A percentile compares a stretch with the other conserved stretches of the same genome.
Conservation (phyloP, 64 coral and sea anemone genomes). For the Stichodactyla mertensii region DNA sequence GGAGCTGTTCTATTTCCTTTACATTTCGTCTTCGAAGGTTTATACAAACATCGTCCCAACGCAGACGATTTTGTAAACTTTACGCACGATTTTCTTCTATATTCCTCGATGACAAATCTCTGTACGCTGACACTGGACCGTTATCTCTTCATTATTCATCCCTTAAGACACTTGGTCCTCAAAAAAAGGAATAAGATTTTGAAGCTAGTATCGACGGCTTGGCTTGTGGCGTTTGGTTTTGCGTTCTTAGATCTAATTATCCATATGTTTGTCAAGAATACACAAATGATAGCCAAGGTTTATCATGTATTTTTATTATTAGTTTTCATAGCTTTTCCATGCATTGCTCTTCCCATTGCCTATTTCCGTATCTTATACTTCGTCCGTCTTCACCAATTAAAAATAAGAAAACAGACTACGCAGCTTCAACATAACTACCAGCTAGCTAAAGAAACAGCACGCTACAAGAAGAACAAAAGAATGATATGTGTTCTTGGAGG, state of each 20-base stretch:
- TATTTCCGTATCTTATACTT: neutral
- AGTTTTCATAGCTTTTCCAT: neutral
- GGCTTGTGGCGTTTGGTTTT: neutral
- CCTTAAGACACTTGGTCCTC: neutral
- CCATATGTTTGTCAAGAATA: neutral
- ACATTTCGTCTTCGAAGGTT: neutral
- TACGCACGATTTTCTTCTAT: neutral
- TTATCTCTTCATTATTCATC: neutral
- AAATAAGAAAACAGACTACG: neutral
- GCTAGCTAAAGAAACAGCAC: neutral
- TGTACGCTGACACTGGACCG: slow-evolving; percentile 17
- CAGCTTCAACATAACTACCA: neutral
- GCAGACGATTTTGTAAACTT: neutral
- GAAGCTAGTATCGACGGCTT: neutral
- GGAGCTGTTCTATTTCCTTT: neutral
- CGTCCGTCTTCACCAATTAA: neutral
- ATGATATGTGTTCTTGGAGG: neutral
- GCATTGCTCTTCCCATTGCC: neutral
- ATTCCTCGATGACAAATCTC: slow-evolving; percentile 17
- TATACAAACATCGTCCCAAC: neutral
- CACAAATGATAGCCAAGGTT: neutral
- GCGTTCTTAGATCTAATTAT: neutral
- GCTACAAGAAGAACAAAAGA: neutral
- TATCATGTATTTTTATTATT: neutral
- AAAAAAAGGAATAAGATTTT: neutral